A percentile compares a stretch with the other conserved stretches of the same genome.
phyloP scores from a whole-genome alignment of 2,888 invertebrate species.

The Drosophila trichaetosa region DNA sequence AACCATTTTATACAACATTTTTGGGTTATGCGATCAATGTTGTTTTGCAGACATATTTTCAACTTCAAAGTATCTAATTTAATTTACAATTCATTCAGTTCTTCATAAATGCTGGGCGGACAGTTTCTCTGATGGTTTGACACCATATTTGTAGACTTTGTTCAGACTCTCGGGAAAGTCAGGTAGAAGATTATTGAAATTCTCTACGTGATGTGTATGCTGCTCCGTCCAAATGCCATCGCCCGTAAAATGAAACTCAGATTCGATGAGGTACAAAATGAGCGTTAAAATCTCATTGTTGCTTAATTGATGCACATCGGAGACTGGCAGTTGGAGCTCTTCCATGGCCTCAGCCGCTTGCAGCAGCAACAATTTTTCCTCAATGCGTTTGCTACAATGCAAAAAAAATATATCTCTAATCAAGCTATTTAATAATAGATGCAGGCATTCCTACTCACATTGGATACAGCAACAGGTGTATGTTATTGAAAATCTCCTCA shows the following conservation, averaged over 20 bases:
- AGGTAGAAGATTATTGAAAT: constrained; percentile 83
- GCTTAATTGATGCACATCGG: constrained; percentile 81
- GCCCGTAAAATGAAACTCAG: constrained; percentile 90
- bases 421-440: not conserved
- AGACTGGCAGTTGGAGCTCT: constrained; percentile 73
- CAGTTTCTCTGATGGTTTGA: constrained; percentile 69
- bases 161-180: constrained; percentile 83
- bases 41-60: not conserved
- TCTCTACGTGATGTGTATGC: constrained; percentile 82
- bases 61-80: not conserved
- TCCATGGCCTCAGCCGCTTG: constrained; percentile 65
- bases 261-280: constrained; percentile 90
- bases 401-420: not conserved
- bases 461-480: constrained; percentile 89
- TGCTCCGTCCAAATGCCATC: constrained; percentile 89
- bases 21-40: not conserved
- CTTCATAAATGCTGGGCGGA: constrained; percentile 43
- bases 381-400: constrained; percentile 79
- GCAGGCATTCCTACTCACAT: constrained; percentile 85
- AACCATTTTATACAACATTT: not conserved
- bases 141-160: constrained; percentile 83
- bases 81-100: constrained; percentile 33
- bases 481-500: constrained; percentile 87
- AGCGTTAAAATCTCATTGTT: constrained; percentile 88
- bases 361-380: constrained; percentile 78